Evolutionary conservation across 2,888 invertebrate genomes (phyloP), one percentile per base, ranked within the genome.

Genomic region (Drosophila greeni): DNA sequence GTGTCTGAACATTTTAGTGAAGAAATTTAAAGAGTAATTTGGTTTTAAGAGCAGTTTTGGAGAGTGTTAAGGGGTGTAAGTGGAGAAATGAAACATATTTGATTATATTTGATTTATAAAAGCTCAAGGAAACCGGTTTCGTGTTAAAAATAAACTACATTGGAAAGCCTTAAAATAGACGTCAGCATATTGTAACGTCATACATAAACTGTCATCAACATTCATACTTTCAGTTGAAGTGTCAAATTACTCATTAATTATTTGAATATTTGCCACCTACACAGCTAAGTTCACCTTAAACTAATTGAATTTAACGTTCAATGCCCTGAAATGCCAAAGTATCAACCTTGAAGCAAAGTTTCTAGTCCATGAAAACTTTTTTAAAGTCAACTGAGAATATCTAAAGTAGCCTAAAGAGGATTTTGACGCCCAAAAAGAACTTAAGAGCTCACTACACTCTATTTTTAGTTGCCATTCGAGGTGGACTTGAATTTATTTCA

Each of bases 11-110:
- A 23, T 24, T 40, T 42, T 18, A 16, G 54, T 61, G 18, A 57
- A 43, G 39, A 66, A 48, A 64, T 39, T 34, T 3, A 5, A 18
- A 14, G 34, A 31, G 16, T 20, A 39, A 64, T 47, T 47, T 47
- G 2, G 33, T 52, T 39, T 62, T 45, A 61, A 51, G 8, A 23
- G 23, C 6, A 8, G 24, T 24, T 40, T 33, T 8, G 6, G 5
- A 11, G 48, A 11, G n/a, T 39, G 18, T 51, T 16, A 4, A 12
- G 12, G 16, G 2, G 16, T 24, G 5, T 12, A 7, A 24, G 12
- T 36, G 9, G 3, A 18, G 20, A 9, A 14, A 36, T n/a, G 5
- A 23, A 3, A 53, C 11, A 8, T 12, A 1, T 42, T 24, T 24
- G 7, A 33, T 31, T 12, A 12, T 5, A 20, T 39, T 39, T 18